Base-by-base conservation (phyloP, 1,140 invertebrate genomes). In the Diachasma alloeum region DNA sequence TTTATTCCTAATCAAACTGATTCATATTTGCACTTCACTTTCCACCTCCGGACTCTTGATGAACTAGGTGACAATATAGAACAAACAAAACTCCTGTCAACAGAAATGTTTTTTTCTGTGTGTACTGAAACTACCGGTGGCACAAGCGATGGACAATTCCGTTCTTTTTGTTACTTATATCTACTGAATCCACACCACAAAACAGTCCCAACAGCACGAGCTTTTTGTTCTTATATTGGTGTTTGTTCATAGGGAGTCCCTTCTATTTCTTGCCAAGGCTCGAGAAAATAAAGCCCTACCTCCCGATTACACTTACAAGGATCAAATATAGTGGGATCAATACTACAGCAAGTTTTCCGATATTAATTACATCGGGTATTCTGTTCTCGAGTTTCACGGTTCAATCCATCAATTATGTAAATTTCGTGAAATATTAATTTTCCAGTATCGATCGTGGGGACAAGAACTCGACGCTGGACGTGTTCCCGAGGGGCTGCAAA, bases 401-500 rank as follows among this genome's bases (percentile, higher is more conserved):
- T 6, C 9, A 11, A 42, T 42, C 39, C 39, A 42, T 42, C 39
- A 42, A 53, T 53, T 53, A 17, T 53, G 48, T 53, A 53, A 53
- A 53, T 53, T 56, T 31, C 17, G 19, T 19, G 15, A 69, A 26
- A 68, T 68, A 39, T 68, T 53, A 24, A 46, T 66, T 80, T 93
- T 93, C 68, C 90, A 96, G 95, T 96, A 94, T 89, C 94, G 93
- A 83, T 91, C 92, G 85, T 96, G 95, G 94, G 93, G 92, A 70
- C 91, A 92, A 80, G 95, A 96, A 79, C 85, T 97, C 70, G 95
- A 95, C 81, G 94, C 95, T 83, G 95, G 95, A 42, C 91, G 90
- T 76, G 90, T 95, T 78, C 94, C 95, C 13, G 95, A 96, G 79
- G 94, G 93, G 42, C 90, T 96, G 69, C 92, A 96, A 79, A 90